Percentiles rank a stretch among this genome's conserved stretches.
phyloP scores from a whole-genome alignment of 1,140 invertebrate species.

The Wiebesia pumilae region DNA sequence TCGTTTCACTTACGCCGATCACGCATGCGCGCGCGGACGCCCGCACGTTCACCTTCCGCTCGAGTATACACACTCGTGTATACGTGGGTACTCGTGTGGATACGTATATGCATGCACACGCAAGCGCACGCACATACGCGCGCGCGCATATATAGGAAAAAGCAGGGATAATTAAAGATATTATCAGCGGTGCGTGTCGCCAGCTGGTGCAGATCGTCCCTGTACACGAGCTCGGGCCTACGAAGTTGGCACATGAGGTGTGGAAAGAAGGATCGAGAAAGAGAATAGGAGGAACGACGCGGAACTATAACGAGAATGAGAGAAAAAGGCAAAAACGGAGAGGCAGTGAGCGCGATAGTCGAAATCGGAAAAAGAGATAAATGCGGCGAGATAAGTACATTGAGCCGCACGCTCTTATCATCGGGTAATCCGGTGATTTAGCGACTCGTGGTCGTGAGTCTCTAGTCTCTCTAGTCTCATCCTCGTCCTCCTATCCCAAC shows the following conservation, averaged over 20 bases:
- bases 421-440: slow-evolving; percentile 54
- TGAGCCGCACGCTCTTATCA: slow-evolving; percentile 43
- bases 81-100: too few relatives aligned
- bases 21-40: neutral
- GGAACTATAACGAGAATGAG: slow-evolving; percentile 56
- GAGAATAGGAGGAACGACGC: slow-evolving; percentile 14
- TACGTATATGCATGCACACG: too few relatives aligned
- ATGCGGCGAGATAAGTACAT: slow-evolving; percentile 28
- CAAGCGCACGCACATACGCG: too few relatives aligned
- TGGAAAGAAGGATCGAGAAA: too few relatives aligned
- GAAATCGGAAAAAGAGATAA: slow-evolving; percentile 54
- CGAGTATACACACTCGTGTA: neutral
- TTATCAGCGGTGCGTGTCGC: slow-evolving; percentile 71
- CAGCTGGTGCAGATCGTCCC: slow-evolving; percentile 57
- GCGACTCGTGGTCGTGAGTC: slow-evolving; percentile 34
- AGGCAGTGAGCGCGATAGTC: slow-evolving; percentile 24
- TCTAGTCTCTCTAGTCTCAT: neutral
- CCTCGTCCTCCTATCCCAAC: neutral
- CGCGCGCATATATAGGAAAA: slow-evolving; percentile 20
- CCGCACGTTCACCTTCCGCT: neutral
- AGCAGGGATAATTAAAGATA: slow-evolving; percentile 71
- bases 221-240: slow-evolving; percentile 45
- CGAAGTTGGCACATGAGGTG: neutral
- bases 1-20: slow-evolving; percentile 18
- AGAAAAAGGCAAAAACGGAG: too few relatives aligned